Evolutionary conservation across 92 coral and sea anemone genomes (phyloP).

Genomic region (Epizoanthus scotinus): DNA sequence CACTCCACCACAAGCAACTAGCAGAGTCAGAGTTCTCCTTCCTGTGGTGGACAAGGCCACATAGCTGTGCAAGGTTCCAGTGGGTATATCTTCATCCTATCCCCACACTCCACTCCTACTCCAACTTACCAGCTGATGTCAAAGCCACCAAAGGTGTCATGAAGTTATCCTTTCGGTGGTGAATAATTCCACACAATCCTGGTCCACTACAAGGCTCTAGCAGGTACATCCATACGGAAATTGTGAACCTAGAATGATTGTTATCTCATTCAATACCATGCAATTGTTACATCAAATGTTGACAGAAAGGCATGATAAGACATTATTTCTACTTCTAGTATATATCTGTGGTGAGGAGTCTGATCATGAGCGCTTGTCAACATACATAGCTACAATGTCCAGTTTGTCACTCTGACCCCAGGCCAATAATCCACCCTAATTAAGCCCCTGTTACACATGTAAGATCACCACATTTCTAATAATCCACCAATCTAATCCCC

Average conservation of each 20-base stretch:
- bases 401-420: too few species aligned
- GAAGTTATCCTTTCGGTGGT: constrained; percentile 67
- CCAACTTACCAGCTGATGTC: constrained; percentile 46
- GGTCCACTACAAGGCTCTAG: constrained; percentile 61
- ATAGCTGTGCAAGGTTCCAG: constrained; percentile 55
- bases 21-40: constrained; percentile 58
- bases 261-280: neutral
- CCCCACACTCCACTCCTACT: neutral
- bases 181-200: constrained; percentile 71
- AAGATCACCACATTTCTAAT: too few species aligned
- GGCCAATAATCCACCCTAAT: too few species aligned
- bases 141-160: constrained; percentile 71
- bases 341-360: too few species aligned
- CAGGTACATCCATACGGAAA: constrained; percentile 72
- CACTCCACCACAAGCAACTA: constrained; percentile 41
- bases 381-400: too few species aligned
- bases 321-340: too few species aligned
- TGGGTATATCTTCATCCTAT: constrained; percentile 55
- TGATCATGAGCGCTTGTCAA: too few species aligned
- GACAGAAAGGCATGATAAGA: too few species aligned
- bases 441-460: too few species aligned
- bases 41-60: constrained; percentile 63
- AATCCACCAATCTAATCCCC: too few species aligned
- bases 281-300: too few species aligned
- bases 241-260: constrained; percentile 58